Conservation (phyloP, 2,113 vertebrate species). For the Strix aluco region DNA sequence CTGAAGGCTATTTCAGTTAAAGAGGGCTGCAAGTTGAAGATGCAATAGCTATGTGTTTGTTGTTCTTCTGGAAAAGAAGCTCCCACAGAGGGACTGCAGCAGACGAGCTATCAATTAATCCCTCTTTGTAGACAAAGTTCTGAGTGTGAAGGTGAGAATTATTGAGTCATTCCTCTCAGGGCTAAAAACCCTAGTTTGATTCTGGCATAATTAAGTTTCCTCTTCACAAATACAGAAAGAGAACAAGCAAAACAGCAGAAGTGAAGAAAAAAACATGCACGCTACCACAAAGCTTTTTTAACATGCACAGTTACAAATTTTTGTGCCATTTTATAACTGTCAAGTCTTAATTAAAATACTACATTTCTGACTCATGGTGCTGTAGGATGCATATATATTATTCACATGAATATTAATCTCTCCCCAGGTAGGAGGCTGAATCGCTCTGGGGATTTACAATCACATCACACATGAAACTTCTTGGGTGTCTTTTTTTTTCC, state of each 20-base stretch:
- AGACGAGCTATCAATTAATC: conserved; percentile 34
- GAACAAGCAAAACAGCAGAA: conserved; percentile 35
- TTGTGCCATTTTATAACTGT: conserved; percentile 29
- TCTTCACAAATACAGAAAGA: neutral
- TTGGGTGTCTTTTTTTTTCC: neutral
- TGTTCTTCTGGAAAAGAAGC: neutral
- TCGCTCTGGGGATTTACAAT: conserved; percentile 27
- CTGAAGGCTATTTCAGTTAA: neutral
- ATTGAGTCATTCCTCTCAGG: conserved; percentile 38
- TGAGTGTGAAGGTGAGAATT: conserved; percentile 44
- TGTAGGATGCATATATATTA: conserved; percentile 54
- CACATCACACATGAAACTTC: neutral
- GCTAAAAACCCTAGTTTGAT: conserved; percentile 9
- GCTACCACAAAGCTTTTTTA: conserved; percentile 2
- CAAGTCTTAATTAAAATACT: conserved; percentile 57
- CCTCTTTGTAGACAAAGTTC: conserved; percentile 9
- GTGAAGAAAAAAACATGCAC: neutral
- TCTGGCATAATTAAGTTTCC: conserved; percentile 23
- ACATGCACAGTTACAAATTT: conserved; percentile 13
- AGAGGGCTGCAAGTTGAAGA: neutral
- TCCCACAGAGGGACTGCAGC: neutral
- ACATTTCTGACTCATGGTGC: conserved; percentile 56
- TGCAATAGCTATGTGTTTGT: neutral
- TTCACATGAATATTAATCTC: conserved; percentile 54
- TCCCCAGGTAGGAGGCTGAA: conserved; percentile 51